Evolutionary conservation across 2,888 invertebrate genomes (phyloP).

Genomic region (Corbicula japonica): DNA sequence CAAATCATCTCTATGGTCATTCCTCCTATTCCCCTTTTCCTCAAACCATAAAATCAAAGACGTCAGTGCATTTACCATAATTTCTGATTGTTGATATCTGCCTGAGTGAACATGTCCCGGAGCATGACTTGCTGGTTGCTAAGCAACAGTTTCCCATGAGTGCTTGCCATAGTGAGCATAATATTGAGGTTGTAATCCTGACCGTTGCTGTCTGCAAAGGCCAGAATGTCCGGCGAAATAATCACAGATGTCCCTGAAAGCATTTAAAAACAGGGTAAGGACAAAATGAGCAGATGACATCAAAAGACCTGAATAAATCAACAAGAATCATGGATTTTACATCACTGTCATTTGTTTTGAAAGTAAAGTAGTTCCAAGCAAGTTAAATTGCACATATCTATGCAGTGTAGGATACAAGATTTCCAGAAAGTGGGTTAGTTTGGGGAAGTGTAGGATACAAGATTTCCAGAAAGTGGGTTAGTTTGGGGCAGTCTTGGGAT

Average conservation of each 20-base stretch:
- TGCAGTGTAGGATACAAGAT: not conserved
- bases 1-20: too few relatives aligned
- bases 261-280: too few relatives aligned
- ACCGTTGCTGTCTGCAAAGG: slow-evolving; percentile 79
- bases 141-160: slow-evolving; percentile 76
- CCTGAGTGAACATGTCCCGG: slow-evolving; percentile 78
- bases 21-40: too few relatives aligned
- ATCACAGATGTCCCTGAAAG: slow-evolving; percentile 73
- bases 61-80: too few relatives aligned
- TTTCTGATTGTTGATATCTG: slow-evolving; percentile 76
- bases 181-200: slow-evolving; percentile 72
- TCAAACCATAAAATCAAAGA: too few relatives aligned
- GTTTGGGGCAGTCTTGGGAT: too few relatives aligned
- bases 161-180: slow-evolving; percentile 65
- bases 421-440: not conserved
- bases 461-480: not conserved
- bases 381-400: too few relatives aligned
- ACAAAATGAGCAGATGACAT: too few relatives aligned
- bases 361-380: too few relatives aligned
- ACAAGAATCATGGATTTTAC: too few relatives aligned
- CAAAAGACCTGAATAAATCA: too few relatives aligned
- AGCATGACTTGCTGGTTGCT: slow-evolving; percentile 61
- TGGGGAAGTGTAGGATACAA: not conserved
- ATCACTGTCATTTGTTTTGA: too few relatives aligned
- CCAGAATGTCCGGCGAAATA: slow-evolving; percentile 71